Percentiles rank a stretch among this genome's conserved stretches.
Evolutionary conservation across 2,113 vertebrate species (phyloP).

Genomic region (Gymnocephalus cernua): DNA sequence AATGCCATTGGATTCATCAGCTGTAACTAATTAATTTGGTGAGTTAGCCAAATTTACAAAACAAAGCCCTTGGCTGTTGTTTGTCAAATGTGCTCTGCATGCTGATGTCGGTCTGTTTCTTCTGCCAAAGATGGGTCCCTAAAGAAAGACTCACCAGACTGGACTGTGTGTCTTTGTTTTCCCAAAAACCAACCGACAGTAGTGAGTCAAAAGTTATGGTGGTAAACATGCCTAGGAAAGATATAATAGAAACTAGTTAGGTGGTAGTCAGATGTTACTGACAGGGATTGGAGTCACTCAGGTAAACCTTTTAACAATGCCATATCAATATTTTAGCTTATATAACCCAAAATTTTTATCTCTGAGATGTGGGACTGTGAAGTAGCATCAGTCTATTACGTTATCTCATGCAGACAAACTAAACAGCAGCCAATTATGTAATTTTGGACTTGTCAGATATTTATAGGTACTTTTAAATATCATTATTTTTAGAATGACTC

Average conservation of each 20-base stretch:
- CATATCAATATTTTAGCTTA: neutral
- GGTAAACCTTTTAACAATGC: neutral
- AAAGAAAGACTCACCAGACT: slow-evolving; percentile 30
- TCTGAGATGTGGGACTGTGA: neutral
- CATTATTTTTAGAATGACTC: no score
- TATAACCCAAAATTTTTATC: no score
- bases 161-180: slow-evolving; percentile 19
- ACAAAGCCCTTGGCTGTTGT: neutral
- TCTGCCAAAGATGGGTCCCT: slow-evolving; percentile 7
- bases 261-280: neutral
- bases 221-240: slow-evolving; percentile 24
- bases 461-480: neutral
- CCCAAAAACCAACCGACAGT: slow-evolving; percentile 13
- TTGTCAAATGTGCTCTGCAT: slow-evolving; percentile 4
- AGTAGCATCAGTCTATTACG: neutral
- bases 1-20: slow-evolving; percentile 23
- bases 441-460: neutral
- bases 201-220: slow-evolving; percentile 40
- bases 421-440: neutral
- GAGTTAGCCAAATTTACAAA: slow-evolving; percentile 31
- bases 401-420: neutral
- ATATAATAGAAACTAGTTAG: neutral
- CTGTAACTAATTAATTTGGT: slow-evolving; percentile 30
- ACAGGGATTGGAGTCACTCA: neutral
- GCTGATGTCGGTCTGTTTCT: neutral